phyloP scores from a whole-genome alignment of 2,797 vertebrate genomes.

The Arrhamphus sclerolepis region DNA sequence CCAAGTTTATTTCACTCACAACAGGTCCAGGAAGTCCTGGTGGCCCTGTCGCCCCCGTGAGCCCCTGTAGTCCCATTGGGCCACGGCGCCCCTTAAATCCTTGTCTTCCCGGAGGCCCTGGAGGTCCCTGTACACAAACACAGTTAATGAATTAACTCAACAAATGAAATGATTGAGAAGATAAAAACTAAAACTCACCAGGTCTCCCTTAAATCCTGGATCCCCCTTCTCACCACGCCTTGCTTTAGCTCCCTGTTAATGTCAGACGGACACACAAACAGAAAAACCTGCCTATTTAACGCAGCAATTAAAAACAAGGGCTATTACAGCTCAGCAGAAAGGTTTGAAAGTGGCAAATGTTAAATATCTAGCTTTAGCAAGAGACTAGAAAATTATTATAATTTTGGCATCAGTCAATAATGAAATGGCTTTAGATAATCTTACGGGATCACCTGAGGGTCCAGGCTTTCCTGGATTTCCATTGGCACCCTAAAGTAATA shows the following conservation, averaged over 20 bases:
- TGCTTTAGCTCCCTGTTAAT: conserved; percentile 72
- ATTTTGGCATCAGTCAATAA: conserved; percentile 32
- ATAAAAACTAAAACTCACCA: conserved; percentile 55
- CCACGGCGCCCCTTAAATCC: conserved; percentile 76
- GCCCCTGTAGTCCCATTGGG: conserved; percentile 69
- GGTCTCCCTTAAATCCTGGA: conserved; percentile 73
- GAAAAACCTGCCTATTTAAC: conserved; percentile 17
- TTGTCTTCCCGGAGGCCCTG: conserved; percentile 69
- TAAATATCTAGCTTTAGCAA: background rate
- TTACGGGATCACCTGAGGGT: conserved; percentile 87
- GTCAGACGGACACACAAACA: conserved; percentile 6
- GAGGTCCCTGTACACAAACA: conserved; percentile 68
- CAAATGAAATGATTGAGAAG: background rate
- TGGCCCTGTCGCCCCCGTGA: conserved; percentile 64
- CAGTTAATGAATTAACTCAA: conserved; percentile 5
- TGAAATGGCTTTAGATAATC: conserved; percentile 76
- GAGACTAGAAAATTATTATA: background rate
- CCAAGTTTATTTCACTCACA: conserved; percentile 56
- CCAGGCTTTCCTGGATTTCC: conserved; percentile 79
- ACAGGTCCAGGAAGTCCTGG: conserved; percentile 68
- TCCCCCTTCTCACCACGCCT: conserved; percentile 69
- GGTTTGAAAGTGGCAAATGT: background rate
- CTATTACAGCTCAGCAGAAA: background rate
- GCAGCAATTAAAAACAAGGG: background rate
- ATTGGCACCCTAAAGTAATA: conserved; percentile 69